Conservation (phyloP, 1,140 invertebrate species). For the Drosophila aff. region DNA sequence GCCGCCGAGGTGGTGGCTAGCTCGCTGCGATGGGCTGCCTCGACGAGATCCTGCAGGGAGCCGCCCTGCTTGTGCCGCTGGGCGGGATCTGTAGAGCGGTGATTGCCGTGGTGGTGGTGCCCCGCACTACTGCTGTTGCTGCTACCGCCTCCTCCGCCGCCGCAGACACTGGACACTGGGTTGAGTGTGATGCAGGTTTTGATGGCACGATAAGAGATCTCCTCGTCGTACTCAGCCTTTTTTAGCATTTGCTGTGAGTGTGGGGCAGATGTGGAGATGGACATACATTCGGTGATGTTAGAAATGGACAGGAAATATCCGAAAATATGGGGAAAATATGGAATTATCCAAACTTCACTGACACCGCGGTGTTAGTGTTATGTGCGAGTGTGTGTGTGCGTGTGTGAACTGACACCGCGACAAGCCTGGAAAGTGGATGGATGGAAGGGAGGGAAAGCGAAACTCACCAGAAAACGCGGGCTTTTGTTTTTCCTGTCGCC, state of each 20-base stretch:
- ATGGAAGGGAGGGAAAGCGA: background rate
- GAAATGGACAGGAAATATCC: background rate
- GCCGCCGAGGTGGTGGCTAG: constrained; percentile 58
- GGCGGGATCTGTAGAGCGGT: constrained; percentile 39
- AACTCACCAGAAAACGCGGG: constrained; percentile 89
- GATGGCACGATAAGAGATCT: constrained; percentile 74
- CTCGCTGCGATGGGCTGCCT: constrained; percentile 72
- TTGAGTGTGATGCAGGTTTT: constrained; percentile 69
- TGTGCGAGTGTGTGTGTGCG: background rate
- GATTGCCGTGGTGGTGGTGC: constrained; percentile 29
- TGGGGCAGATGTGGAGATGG: background rate
- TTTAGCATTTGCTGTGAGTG: constrained; percentile 79
- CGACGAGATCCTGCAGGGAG: constrained; percentile 83
- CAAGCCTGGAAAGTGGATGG: background rate
- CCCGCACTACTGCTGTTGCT: constrained; percentile 42
- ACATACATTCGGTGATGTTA: background rate
- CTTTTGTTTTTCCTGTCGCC: constrained; percentile 90
- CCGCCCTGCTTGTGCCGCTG: constrained; percentile 82
- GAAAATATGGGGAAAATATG: background rate
- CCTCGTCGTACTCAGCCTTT: constrained; percentile 84
- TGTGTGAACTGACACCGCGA: background rate
- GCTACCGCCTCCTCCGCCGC: constrained; percentile 32
- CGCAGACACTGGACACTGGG: constrained; percentile 38
- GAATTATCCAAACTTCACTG: background rate
- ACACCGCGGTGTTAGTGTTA: background rate